Percentiles rank a stretch among this genome's conserved stretches.
These are phyloP conservation scores for Varecia variegata DNA, from an alignment of 2,797 vertebrate species.

Conservation along the genomic window DNA sequence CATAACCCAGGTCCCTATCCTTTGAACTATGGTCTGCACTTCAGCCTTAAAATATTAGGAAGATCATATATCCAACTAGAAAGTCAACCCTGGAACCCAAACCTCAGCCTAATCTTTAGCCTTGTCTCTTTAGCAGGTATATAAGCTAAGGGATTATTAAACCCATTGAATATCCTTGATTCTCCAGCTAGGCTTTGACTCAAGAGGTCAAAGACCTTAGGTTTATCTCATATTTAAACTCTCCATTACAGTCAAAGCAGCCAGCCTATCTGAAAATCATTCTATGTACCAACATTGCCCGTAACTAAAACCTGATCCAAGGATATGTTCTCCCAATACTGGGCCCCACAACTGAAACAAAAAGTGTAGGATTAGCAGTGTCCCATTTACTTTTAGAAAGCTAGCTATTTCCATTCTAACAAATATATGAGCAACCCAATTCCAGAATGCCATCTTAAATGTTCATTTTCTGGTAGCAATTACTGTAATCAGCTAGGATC, in stretches of 20 bases:
- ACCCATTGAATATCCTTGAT: neutral
- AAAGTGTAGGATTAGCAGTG: neutral
- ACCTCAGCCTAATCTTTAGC: neutral
- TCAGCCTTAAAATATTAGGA: neutral
- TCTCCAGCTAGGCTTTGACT: neutral
- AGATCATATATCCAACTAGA: neutral
- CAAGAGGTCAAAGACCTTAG: neutral
- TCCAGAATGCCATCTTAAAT: neutral
- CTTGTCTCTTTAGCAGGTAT: neutral
- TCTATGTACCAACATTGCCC: no score
- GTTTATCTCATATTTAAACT: neutral
- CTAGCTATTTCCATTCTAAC: neutral
- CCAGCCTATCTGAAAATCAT: neutral
- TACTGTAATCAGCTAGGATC: neutral
- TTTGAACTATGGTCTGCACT: neutral
- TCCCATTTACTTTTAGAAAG: neutral
- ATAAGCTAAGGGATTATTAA: neutral
- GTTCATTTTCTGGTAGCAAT: neutral
- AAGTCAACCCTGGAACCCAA: neutral
- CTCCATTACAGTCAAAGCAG: neutral
- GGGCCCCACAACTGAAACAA: neutral
- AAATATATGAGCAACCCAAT: neutral
- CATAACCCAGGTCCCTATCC: neutral
- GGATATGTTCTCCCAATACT: neutral
- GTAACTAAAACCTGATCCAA: neutral